Evolutionary conservation across 1,140 invertebrate species (phyloP), one percentile per base, ranked within the genome.

Genomic region (Temnothorax longispinosus): DNA sequence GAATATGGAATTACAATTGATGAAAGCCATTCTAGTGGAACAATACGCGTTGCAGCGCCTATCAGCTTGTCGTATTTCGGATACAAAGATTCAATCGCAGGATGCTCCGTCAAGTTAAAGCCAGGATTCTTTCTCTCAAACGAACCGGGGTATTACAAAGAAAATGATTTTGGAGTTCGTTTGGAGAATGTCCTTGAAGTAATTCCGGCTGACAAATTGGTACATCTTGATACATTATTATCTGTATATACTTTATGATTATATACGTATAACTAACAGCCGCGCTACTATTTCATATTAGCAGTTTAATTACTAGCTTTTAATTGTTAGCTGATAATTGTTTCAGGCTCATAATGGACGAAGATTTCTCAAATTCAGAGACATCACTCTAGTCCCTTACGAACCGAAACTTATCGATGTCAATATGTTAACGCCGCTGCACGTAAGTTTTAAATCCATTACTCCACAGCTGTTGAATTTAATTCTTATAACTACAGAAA

Each of bases 151-250:
- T 98, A 96, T 95, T 98, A 98, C 93, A 97, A 98, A 93, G 96
- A 97, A 90, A 97, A 97, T 13, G 97, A 98, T 85, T 99, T 98
- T 96, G 99, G 99, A 3, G 97, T 99, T 35, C 96, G 98, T 62
- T 96, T 99, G 56, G 99, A 99, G 93, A 99, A 99, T 94, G 96
- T 99, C 58, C 95, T 99, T n/a, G 97, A 99, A 95, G 97, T 99
- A 3, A 95, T 98, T 15, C 96, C 97, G 67, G 96, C 96, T 21
- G 82, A 90, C 54, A 93, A 95, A 13, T 91, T 94, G 50, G 94
- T 94, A 91, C 60, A 74, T 58, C 11, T 60, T 72, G 11, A 38
- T 50, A 67, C 6, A 38, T 11, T 58, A 18, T n/a, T 64, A 74
- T 38, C 3, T 41, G 4, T 44, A n/a, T 18, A 58, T 18, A 58